Percentiles rank a stretch among this genome's conserved stretches.
Evolutionary conservation across 2,113 vertebrate genomes (phyloP).

Genomic region (Cercocebus atys): DNA sequence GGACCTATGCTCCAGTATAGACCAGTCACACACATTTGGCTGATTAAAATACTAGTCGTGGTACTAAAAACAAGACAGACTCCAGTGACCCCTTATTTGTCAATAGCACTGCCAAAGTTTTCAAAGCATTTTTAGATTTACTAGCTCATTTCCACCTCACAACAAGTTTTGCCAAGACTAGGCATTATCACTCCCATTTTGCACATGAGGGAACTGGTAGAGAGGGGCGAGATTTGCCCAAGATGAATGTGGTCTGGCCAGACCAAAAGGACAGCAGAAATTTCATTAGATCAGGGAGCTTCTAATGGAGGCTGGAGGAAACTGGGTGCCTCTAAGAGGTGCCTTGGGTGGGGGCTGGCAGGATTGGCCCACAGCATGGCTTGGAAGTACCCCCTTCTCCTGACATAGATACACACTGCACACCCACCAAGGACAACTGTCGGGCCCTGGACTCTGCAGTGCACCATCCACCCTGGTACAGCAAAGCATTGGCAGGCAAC

Average conservation of each 20-base stretch:
- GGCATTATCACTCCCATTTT: not conserved
- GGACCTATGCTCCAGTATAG: not conserved
- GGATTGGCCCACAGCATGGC: not conserved
- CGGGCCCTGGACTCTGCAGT: not conserved
- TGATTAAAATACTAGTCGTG: not conserved
- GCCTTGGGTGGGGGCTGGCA: not conserved
- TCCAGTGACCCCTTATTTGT: not conserved
- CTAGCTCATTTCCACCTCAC: not conserved
- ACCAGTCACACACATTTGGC: not conserved
- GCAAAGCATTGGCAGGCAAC: conserved; percentile 58
- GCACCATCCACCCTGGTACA: not conserved
- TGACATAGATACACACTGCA: not conserved
- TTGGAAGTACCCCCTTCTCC: not conserved
- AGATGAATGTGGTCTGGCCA: not conserved
- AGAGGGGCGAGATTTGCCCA: not conserved
- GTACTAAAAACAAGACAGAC: not conserved
- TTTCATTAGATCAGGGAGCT: not conserved
- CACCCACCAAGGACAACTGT: not conserved
- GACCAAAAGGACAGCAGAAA: not conserved
- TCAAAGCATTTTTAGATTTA: not conserved
- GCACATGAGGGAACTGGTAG: not conserved
- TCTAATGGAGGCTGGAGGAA: not conserved
- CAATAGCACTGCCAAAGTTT: not conserved
- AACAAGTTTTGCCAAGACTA: not conserved
- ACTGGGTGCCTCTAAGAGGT: not conserved